Evolutionary conservation across 2,113 vertebrate species (phyloP).

Genomic region (Gobio gobio): DNA sequence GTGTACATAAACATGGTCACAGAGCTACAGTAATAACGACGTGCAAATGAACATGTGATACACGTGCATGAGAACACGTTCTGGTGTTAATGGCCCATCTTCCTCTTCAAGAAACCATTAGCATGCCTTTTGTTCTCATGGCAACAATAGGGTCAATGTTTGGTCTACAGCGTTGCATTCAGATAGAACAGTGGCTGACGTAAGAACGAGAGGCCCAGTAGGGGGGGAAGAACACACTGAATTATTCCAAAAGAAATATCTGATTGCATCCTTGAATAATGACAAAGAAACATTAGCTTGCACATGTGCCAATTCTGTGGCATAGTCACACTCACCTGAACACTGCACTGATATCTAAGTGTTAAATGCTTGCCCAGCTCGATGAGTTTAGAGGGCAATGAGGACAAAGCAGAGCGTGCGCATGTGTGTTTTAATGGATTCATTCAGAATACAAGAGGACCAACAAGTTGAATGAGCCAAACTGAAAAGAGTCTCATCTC

Average conservation of each 20-base stretch:
- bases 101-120: slow-evolving; percentile 65
- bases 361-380: slow-evolving; percentile 14
- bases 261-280: background rate
- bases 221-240: background rate
- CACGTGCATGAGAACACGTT: background rate
- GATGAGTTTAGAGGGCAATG: background rate
- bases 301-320: background rate
- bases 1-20: background rate
- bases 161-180: slow-evolving; percentile 52
- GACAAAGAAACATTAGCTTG: background rate
- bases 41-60: background rate
- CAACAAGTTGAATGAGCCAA: slow-evolving; percentile 30
- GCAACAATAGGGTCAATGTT: slow-evolving; percentile 77
- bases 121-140: slow-evolving; percentile 68
- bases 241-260: background rate
- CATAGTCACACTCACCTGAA: background rate
- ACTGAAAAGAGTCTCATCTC: background rate
- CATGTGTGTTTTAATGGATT: slow-evolving; percentile 34
- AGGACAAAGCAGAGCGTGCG: background rate
- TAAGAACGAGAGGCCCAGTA: slow-evolving; percentile 14
- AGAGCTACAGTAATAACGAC: background rate
- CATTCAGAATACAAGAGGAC: slow-evolving; percentile 43
- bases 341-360: background rate
- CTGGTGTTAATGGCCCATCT: slow-evolving; percentile 12
- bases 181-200: slow-evolving; percentile 46